Evolutionary conservation across 1,140 invertebrate genomes (phyloP).

Genomic region (Drosophila persimilis): DNA sequence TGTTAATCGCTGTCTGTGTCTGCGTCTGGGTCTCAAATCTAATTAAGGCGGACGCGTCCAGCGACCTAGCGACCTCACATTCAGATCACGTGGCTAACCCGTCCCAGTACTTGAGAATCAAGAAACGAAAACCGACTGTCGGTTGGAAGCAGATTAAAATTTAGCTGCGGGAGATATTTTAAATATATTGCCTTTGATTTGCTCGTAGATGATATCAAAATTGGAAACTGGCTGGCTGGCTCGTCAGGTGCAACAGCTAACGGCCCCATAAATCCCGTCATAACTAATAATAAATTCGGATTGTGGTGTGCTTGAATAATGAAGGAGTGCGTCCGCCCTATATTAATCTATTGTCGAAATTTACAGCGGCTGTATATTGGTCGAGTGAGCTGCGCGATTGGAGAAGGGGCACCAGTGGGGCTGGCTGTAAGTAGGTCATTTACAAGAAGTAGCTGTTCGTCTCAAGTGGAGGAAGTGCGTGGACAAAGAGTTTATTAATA

Average conservation of each 20-base stretch:
- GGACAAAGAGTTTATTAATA: conserved; percentile 42
- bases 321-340: conserved; percentile 2
- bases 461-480: conserved; percentile 29
- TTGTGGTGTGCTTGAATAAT: not conserved
- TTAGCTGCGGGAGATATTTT: conserved; percentile 27
- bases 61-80: conserved; percentile 20
- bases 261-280: conserved; percentile 26
- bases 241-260: conserved; percentile 11
- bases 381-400: conserved; percentile 24
- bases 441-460: conserved; percentile 4
- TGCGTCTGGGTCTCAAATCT: conserved; percentile 38
- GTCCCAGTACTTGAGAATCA: conserved; percentile 14
- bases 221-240: too few relatives aligned
- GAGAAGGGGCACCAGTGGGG: not conserved
- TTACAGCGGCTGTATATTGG: conserved; percentile 25
- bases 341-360: conserved; percentile 29
- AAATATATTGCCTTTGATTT: conserved; percentile 57
- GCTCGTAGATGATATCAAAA: not conserved
- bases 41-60: conserved; percentile 49
- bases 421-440: conserved; percentile 25
- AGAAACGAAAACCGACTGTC: not conserved
- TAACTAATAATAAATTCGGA: conserved; percentile 28
- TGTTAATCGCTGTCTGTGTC: conserved; percentile 29
- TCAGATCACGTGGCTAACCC: conserved; percentile 58
- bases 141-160: conserved; percentile 35